These are phyloP conservation scores for Diplogasteroides magnus DNA, from an alignment of 1,140 invertebrate genomes.

Conservation along the genomic window DNA sequence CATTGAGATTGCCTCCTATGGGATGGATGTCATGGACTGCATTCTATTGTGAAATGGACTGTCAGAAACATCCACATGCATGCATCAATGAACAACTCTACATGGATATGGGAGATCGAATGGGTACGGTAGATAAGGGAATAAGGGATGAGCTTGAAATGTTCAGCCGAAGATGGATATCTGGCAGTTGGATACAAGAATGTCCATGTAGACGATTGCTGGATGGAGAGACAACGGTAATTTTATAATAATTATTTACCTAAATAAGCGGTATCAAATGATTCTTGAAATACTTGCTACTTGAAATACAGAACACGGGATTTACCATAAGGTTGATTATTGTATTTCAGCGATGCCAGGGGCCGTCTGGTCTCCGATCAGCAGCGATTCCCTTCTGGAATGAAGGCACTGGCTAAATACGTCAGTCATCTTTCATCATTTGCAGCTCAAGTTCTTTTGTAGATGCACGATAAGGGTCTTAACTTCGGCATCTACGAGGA, in stretches of 20 bases:
- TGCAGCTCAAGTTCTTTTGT: background rate
- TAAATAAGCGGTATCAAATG: no score
- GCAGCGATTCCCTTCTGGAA: slow-evolving; percentile 40
- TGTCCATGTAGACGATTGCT: slow-evolving; percentile 54
- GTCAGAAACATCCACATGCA: slow-evolving; percentile 56
- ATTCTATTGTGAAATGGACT: slow-evolving; percentile 86
- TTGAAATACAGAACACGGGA: no score
- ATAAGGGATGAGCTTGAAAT: no score
- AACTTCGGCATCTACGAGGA: slow-evolving; percentile 97
- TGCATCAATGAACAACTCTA: slow-evolving; percentile 54
- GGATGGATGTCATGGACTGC: slow-evolving; percentile 90
- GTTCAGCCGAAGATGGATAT: slow-evolving; percentile 40
- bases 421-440: slow-evolving; percentile 17
- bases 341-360: slow-evolving; percentile 16
- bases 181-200: slow-evolving; percentile 40
- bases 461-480: slow-evolving; percentile 85
- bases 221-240: slow-evolving; percentile 30
- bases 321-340: no score
- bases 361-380: slow-evolving; percentile 29
- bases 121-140: slow-evolving; percentile 30
- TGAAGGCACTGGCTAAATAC: slow-evolving; percentile 38
- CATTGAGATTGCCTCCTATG: slow-evolving; percentile 71
- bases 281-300: no score
- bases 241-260: no score
- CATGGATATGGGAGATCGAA: slow-evolving; percentile 39